phyloP scores from a whole-genome alignment of 2,888 invertebrate species.

The Digitonthophagus gazella region DNA sequence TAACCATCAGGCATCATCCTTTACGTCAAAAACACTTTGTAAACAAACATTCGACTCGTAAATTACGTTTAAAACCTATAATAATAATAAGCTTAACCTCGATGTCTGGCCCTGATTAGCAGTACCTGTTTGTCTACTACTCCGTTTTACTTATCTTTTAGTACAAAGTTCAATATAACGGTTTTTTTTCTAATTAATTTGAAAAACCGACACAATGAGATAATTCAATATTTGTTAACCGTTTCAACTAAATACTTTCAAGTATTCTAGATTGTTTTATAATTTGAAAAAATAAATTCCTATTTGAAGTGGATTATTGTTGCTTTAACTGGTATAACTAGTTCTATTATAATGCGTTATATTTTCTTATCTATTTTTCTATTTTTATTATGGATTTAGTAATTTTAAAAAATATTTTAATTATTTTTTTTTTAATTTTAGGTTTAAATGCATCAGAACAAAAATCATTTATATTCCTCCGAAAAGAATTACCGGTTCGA shows the following conservation, averaged over 20 bases:
- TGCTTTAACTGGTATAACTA: conserved; percentile 1
- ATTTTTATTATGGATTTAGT: not conserved
- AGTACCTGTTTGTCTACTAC: not conserved
- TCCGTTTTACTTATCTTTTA: not conserved
- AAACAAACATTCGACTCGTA: not conserved
- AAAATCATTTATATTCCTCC: conserved; percentile 89
- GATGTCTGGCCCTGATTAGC: not conserved
- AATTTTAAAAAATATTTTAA: not conserved
- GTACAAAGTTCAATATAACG: not conserved
- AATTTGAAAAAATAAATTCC: not conserved
- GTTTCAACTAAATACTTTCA: not conserved
- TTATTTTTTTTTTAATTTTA: conserved; percentile 52
- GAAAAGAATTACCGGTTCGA: conserved; percentile 96
- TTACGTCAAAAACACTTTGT: no score
- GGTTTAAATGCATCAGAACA: conserved; percentile 87
- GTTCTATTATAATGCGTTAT: not conserved
- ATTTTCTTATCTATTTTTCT: not conserved
- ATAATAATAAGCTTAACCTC: not conserved
- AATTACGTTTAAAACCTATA: not conserved
- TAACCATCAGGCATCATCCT: no score
- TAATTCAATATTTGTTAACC: not conserved
- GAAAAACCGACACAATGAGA: not conserved
- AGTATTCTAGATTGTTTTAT: not conserved
- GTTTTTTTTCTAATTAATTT: not conserved
- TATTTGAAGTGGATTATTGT: conserved; percentile 2